Evolutionary conservation across 1,140 invertebrate genomes (phyloP), one percentile per base, ranked within the genome.

Genomic region (Littorina saxatilis): DNA sequence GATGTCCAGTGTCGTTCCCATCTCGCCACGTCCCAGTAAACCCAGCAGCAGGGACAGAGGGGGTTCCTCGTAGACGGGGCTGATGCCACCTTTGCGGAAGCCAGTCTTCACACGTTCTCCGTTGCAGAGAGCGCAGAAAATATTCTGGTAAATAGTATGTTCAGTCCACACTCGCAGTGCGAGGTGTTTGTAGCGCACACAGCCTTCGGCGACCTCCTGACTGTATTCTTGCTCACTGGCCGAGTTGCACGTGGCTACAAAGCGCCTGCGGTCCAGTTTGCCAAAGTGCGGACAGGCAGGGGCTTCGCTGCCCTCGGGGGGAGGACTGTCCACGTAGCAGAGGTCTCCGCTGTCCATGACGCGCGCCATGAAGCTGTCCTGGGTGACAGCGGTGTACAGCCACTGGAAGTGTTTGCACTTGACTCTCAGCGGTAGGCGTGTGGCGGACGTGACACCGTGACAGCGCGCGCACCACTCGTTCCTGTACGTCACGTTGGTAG

Each of bases 21-120:
- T 9, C n/a, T 23, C 23, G 9, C 9, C n/a, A n/a, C n/a, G n/a
- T 5, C n/a, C 23, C 58, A 5, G 20, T 23, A 61, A 23, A 61
- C 58, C 58, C 20, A 61, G 58, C 58, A 61, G 58, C 58, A 61
- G 23, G 20, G 58, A 61, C 58, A 61, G 58, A 23, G 58, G 58
- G 11, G 50, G n/a, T n/a, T n/a, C n/a, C n/a, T n/a, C n/a, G n/a
- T n/a, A n/a, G n/a, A n/a, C n/a, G n/a, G n/a, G n/a, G n/a, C n/a
- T n/a, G n/a, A n/a, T n/a, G n/a, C n/a, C n/a, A n/a, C n/a, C n/a
- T n/a, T n/a, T n/a, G n/a, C n/a, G n/a, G n/a, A n/a, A n/a, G n/a
- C n/a, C n/a, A n/a, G n/a, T n/a, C 9, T 11, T 52, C 11, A 13
- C 9, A 13, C 23, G 20, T 7, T 13, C 27, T 5, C 58, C 58